Conservation (phyloP, 2,797 vertebrate species). For the Poeciliopsis turneri region DNA sequence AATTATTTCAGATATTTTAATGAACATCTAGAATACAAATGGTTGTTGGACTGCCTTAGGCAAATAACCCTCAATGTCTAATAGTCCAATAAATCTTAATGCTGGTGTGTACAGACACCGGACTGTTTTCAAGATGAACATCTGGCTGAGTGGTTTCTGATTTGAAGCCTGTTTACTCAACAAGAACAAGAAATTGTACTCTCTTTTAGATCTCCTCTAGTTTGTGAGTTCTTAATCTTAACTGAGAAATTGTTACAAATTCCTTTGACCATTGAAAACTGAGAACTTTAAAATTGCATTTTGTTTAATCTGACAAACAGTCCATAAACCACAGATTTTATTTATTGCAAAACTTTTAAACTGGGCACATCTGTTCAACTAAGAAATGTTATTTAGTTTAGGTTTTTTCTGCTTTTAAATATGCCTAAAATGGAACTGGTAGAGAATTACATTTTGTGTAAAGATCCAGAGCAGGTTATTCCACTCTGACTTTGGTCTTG, state of each 20-base stretch:
- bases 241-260: neutral
- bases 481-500: neutral
- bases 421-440: neutral
- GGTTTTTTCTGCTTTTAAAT: neutral
- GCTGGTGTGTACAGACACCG: neutral
- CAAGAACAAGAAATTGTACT: neutral
- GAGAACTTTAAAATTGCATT: neutral
- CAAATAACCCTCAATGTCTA: neutral
- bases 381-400: neutral
- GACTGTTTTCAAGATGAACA: neutral
- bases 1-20: neutral
- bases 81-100: neutral
- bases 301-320: neutral
- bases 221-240: neutral
- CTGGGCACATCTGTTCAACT: neutral
- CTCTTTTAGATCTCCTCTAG: neutral
- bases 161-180: neutral
- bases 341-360: neutral
- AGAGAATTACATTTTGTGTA: neutral
- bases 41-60: neutral
- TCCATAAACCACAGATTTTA: neutral
- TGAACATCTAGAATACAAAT: neutral
- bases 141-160: neutral
- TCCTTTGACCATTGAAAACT: neutral
- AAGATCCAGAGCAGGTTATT: neutral